Base-by-base conservation (phyloP, 2,888 invertebrate species). In the Ophion costatus region DNA sequence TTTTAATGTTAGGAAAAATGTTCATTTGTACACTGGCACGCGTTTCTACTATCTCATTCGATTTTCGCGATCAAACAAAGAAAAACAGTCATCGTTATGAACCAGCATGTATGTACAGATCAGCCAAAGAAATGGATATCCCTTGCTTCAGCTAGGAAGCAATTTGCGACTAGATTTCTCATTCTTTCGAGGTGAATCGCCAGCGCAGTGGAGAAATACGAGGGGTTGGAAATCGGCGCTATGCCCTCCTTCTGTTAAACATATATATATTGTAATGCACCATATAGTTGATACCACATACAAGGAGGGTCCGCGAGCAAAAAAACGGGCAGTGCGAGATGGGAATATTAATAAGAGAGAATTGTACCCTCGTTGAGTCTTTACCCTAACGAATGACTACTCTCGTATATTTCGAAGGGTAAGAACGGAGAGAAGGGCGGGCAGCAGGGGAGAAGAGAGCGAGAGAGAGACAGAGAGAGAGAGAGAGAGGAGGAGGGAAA, bases 331-430 rank as follows among this genome's bases (percentile, higher is more conserved):
- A 38, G 67, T 59, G 45, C 83, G 75, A 87, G 87, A 85, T 86
- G 83, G 84, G 87, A 89, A 90, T 91, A 89, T 90, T 90, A 88
- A 89, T 90, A 90, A 90, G 88, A 82, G 86, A 67, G 79, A 79
- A 73, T 70, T 81, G 74, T 79, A 80, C 82, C 77, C 84, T 79
- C 75, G 69, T 63, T 17, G 79, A 80, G 85, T 86, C 71, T 74
- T 83, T 63, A 84, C 70, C 84, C 82, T 87, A 87, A 89, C 88
- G 88, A 89, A 88, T 83, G 86, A 87, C 81, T 80, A 80, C 80
- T 83, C 80, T 71, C 14, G 71, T 66, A 79, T 74, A 70, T 79
- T 75, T 57, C 29, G 59, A 64, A 56, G 56, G 79, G 67, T 17
- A 33, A 24, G 42, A 22, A 61, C 7, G 29, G 67, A 57, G 38